A percentile compares a stretch with the other conserved stretches of the same genome.
These are phyloP conservation scores for Morus bassanus DNA, from an alignment of 2,797 vertebrate species.

Conservation along the genomic window DNA sequence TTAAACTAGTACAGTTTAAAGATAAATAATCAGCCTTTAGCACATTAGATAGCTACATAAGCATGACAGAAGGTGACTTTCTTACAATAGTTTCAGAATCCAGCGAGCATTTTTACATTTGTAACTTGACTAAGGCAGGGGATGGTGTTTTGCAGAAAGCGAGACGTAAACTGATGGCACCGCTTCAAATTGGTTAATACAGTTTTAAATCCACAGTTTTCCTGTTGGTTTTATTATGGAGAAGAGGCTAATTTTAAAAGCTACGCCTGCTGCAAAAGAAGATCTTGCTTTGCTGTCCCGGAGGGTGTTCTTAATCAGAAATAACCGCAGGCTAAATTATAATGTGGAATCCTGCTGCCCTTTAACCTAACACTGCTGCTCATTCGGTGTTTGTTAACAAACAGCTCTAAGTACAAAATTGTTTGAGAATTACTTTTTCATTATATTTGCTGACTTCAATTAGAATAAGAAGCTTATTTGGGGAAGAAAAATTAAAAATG, in stretches of 20 bases:
- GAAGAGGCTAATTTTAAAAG: conserved; percentile 70
- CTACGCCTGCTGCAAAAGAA: conserved; percentile 63
- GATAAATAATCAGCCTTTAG: conserved; percentile 70
- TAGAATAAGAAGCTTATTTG: conserved; percentile 72
- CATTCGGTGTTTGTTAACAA: conserved; percentile 76
- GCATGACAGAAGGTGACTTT: conserved; percentile 74
- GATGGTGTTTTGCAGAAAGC: conserved; percentile 45
- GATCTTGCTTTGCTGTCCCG: conserved; percentile 76
- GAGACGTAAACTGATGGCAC: conserved; percentile 60
- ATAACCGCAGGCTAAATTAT: conserved; percentile 81
- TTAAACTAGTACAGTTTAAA: conserved; percentile 70
- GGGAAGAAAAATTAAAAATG: conserved; percentile 66
- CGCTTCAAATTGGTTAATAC: conserved; percentile 64
- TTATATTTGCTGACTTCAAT: conserved; percentile 70
- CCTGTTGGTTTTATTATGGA: conserved; percentile 71
- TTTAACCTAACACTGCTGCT: conserved; percentile 74
- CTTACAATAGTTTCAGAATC: conserved; percentile 52
- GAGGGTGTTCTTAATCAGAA: conserved; percentile 85
- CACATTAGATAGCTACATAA: conserved; percentile 68
- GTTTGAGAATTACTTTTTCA: conserved; percentile 74
- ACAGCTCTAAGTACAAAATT: conserved; percentile 76
- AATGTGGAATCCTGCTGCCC: conserved; percentile 74
- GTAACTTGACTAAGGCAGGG: conserved; percentile 43
- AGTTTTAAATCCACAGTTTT: conserved; percentile 71
- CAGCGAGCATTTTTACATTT: conserved; percentile 63